Conservation (phyloP, 2,113 vertebrate species). For the Chitala chitala region DNA sequence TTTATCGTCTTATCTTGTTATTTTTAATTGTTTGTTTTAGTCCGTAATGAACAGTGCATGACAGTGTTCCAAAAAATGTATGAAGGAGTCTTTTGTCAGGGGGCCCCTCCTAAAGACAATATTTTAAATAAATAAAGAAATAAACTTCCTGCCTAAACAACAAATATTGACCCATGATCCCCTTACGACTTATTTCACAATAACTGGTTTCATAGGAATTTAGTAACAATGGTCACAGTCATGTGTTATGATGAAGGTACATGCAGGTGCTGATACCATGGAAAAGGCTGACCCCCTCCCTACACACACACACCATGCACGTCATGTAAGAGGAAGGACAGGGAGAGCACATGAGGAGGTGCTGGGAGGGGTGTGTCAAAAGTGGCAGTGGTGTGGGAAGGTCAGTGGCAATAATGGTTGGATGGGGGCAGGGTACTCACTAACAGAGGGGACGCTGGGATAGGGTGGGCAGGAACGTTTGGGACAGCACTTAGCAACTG, state of each 20-base stretch:
- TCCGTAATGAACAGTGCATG: slow-evolving; percentile 58
- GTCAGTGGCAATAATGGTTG: not conserved
- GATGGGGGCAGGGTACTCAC: not conserved
- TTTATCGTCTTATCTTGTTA: slow-evolving; percentile 66
- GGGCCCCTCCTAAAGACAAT: slow-evolving; percentile 63
- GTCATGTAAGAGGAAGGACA: not conserved
- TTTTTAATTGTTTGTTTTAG: slow-evolving; percentile 67
- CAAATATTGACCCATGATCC: slow-evolving; percentile 49
- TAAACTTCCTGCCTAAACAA: slow-evolving; percentile 62
- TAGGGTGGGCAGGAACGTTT: not conserved
- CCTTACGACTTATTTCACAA: slow-evolving; percentile 38
- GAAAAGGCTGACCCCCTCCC: not conserved
- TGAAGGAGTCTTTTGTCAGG: slow-evolving; percentile 58
- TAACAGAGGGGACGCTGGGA: not conserved
- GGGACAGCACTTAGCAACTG: no score
- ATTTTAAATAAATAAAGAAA: slow-evolving; percentile 63
- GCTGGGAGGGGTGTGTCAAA: not conserved
- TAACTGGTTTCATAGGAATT: slow-evolving; percentile 45
- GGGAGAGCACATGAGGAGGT: not conserved
- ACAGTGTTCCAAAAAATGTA: slow-evolving; percentile 48
- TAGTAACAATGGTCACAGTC: slow-evolving; percentile 43
- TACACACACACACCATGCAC: not conserved
- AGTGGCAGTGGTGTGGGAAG: not conserved
- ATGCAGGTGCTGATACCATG: not conserved
- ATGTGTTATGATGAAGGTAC: slow-evolving; percentile 29